Evolutionary conservation across 2,113 vertebrate genomes (phyloP).

Genomic region (Lepisosteus oculatus): DNA sequence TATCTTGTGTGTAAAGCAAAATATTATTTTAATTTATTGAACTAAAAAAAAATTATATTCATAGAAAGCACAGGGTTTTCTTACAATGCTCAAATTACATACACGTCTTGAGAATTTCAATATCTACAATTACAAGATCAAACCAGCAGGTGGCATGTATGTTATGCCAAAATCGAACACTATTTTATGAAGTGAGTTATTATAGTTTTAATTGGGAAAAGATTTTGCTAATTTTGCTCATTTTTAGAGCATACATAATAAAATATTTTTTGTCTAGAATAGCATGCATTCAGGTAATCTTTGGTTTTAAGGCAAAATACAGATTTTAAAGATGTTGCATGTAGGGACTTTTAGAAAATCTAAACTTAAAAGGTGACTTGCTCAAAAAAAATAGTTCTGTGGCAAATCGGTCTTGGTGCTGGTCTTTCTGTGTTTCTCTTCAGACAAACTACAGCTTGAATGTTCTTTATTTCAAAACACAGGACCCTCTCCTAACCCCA

Average conservation of each 20-base stretch:
- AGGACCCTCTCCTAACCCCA: conserved; percentile 66
- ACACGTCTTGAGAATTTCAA: conserved; percentile 1
- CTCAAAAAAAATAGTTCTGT: too few relatives aligned
- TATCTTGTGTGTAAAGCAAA: conserved; percentile 28
- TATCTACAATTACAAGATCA: conserved; percentile 33
- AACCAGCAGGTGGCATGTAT: conserved; percentile 50
- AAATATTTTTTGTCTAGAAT: too few relatives aligned
- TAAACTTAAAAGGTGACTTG: too few relatives aligned
- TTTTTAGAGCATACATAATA: too few relatives aligned
- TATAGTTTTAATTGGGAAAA: too few relatives aligned
- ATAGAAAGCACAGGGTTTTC: neutral
- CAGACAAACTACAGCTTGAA: neutral
- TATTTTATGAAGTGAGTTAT: too few relatives aligned
- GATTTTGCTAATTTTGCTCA: too few relatives aligned
- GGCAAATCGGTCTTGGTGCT: too few relatives aligned
- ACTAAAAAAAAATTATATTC: neutral
- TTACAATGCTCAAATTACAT: neutral
- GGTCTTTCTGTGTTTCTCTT: neutral
- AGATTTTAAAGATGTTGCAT: too few relatives aligned
- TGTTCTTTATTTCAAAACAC: conserved; percentile 9
- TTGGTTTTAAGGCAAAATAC: too few relatives aligned
- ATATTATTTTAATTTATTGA: conserved; percentile 15
- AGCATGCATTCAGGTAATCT: too few relatives aligned
- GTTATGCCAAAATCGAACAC: conserved; percentile 13
- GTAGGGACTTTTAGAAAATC: too few relatives aligned